Conservation (phyloP, 2,888 invertebrate genomes). For the Diplazon laetatorius region DNA sequence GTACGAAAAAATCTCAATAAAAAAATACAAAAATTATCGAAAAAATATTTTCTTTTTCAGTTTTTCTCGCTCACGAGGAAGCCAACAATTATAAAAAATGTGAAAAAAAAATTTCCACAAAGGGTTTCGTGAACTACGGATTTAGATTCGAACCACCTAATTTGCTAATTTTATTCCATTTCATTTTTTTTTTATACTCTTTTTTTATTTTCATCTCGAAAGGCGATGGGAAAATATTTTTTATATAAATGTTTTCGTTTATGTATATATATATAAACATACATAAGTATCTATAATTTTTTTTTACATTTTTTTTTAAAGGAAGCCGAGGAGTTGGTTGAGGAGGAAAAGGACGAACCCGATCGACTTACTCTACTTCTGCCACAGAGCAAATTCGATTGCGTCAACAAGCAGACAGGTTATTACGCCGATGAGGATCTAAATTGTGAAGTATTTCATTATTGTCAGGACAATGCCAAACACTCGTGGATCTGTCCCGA, state of each 20-base stretch:
- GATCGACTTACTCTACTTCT: constrained; percentile 91
- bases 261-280: too few relatives aligned
- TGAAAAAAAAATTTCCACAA: too few relatives aligned
- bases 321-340: constrained; percentile 84
- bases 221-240: too few relatives aligned
- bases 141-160: too few relatives aligned
- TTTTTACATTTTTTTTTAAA: constrained; percentile 47
- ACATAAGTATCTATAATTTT: too few relatives aligned
- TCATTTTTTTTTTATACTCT: too few relatives aligned
- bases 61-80: too few relatives aligned
- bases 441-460: constrained; percentile 96
- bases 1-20: constrained; percentile 62
- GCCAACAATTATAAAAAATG: too few relatives aligned
- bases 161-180: too few relatives aligned
- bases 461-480: constrained; percentile 94
- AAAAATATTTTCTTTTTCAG: constrained; percentile 8
- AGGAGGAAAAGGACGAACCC: constrained; percentile 92
- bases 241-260: too few relatives aligned
- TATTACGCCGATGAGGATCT: constrained; percentile 96
- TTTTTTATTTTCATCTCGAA: too few relatives aligned
- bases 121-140: too few relatives aligned
- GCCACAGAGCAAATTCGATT: constrained; percentile 93
- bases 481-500: constrained; percentile 97
- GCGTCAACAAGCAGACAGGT: constrained; percentile 91
- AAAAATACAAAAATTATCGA: background rate